A percentile compares a stretch with the other conserved stretches of the same genome.
Evolutionary conservation across 1,140 invertebrate species (phyloP).

Genomic region (Cyclargus thomasi): DNA sequence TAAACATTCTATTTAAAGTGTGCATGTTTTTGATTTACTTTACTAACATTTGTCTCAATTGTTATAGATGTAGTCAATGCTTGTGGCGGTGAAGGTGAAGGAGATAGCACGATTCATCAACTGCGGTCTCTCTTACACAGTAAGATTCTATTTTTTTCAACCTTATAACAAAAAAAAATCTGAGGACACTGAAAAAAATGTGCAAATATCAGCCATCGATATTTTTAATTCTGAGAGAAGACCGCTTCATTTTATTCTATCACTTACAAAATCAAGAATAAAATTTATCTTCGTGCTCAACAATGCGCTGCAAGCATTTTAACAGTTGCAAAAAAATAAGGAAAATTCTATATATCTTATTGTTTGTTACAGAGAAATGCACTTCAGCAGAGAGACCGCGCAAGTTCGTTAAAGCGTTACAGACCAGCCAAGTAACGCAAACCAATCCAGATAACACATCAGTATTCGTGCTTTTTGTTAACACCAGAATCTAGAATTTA

Average conservation of each 20-base stretch:
- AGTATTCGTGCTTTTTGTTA: conserved; percentile 68
- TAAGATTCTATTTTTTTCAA: conserved; percentile 52
- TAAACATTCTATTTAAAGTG: not conserved
- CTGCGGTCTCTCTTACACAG: conserved; percentile 76
- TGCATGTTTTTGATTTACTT: conserved; percentile 23
- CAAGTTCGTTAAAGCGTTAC: conserved; percentile 39
- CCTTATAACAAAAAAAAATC: not conserved
- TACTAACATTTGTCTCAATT: conserved; percentile 74
- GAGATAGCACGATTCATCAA: conserved; percentile 73
- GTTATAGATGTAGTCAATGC: conserved; percentile 87
- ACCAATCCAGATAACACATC: conserved; percentile 16
- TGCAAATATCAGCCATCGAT: too few species aligned
- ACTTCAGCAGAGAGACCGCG: conserved; percentile 64
- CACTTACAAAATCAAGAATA: conserved; percentile 18
- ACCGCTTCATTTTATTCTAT: conserved; percentile 12
- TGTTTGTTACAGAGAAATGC: conserved; percentile 65
- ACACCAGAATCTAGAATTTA: conserved; percentile 39
- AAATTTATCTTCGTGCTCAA: conserved; percentile 30
- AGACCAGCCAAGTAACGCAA: not conserved
- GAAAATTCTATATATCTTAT: not conserved
- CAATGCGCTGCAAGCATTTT: conserved; percentile 41
- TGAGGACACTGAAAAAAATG: not conserved
- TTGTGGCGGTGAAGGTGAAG: conserved; percentile 83
- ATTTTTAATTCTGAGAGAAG: not conserved
- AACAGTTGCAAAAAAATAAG: not conserved